Evolutionary conservation across 2,888 invertebrate genomes (phyloP).

Genomic region (Cremastinae sp.): DNA sequence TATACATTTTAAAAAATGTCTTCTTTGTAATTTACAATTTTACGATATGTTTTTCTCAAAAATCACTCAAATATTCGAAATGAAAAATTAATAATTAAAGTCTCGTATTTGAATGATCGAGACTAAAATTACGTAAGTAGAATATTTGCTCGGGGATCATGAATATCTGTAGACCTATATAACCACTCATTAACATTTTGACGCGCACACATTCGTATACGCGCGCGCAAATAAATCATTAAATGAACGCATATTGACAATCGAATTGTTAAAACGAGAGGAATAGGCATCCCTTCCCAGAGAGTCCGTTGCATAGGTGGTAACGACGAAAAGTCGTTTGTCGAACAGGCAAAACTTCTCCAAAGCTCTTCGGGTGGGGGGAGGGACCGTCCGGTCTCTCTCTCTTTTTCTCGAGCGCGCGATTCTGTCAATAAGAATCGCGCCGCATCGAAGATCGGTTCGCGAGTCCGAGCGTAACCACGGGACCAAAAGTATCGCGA

Average conservation of each 20-base stretch:
- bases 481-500: conserved; percentile 17
- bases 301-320: conserved; percentile 60
- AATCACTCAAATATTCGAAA: neutral
- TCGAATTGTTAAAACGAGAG: conserved; percentile 5
- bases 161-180: neutral
- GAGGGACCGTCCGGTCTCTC: conserved; percentile 25
- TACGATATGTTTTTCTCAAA: too few relatives aligned
- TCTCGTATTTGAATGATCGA: conserved; percentile 1
- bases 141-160: conserved; percentile 40
- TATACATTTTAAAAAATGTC: too few relatives aligned
- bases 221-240: conserved; percentile 9
- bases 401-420: conserved; percentile 45
- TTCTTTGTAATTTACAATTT: too few relatives aligned
- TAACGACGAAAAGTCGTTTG: conserved; percentile 37
- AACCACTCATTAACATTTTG: conserved; percentile 26
- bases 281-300: conserved; percentile 51
- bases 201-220: neutral
- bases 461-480: conserved; percentile 60
- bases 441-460: conserved; percentile 58
- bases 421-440: conserved; percentile 65
- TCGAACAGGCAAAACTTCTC: conserved; percentile 6
- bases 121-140: conserved; percentile 20
- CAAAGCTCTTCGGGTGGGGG: conserved; percentile 35
- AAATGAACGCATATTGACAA: neutral
- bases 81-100: conserved; percentile 8